A percentile compares a stretch with the other conserved stretches of the same genome.
These are phyloP conservation scores for Pocillopora verrucosa DNA, from an alignment of 64 coral and sea anemone genomes.

Conservation along the genomic window DNA sequence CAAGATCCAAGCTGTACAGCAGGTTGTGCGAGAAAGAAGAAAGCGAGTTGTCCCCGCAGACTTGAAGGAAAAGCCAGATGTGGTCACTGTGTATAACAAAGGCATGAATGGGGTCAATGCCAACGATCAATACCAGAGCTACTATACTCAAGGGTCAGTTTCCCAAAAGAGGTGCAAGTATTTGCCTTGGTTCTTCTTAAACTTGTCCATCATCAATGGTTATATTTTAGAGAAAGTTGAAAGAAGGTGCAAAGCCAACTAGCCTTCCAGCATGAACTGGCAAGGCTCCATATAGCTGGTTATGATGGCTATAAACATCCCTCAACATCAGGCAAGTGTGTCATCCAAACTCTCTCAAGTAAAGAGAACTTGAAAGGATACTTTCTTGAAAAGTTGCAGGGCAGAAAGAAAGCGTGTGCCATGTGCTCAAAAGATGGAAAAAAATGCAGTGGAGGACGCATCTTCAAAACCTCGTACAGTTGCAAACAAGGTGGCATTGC, in stretches of 20 bases:
- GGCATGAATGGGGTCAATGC: constrained; percentile 7
- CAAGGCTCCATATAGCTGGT: too few species aligned
- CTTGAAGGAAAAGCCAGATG: neutral
- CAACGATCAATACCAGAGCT: constrained; percentile 3
- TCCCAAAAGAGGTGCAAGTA: neutral
- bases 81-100: neutral
- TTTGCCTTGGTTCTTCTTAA: neutral
- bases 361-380: constrained; percentile 2
- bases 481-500: constrained; percentile 24
- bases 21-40: neutral
- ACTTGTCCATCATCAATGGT: constrained; percentile 2
- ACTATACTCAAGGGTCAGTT: neutral
- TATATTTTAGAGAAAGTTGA: constrained; percentile 9
- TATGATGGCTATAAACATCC: too few species aligned
- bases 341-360: too few species aligned
- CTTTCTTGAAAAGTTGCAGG: constrained; percentile 25
- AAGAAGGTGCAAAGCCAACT: constrained; percentile 38
- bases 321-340: too few species aligned
- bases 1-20: neutral
- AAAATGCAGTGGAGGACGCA: neutral
- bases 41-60: neutral
- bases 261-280: neutral
- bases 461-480: constrained; percentile 2
- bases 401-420: constrained; percentile 1
- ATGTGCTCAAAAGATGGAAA: neutral